Evolutionary conservation across 2,888 invertebrate species (phyloP), one percentile per base, ranked within the genome.

Genomic region (Argyresthia albistria): DNA sequence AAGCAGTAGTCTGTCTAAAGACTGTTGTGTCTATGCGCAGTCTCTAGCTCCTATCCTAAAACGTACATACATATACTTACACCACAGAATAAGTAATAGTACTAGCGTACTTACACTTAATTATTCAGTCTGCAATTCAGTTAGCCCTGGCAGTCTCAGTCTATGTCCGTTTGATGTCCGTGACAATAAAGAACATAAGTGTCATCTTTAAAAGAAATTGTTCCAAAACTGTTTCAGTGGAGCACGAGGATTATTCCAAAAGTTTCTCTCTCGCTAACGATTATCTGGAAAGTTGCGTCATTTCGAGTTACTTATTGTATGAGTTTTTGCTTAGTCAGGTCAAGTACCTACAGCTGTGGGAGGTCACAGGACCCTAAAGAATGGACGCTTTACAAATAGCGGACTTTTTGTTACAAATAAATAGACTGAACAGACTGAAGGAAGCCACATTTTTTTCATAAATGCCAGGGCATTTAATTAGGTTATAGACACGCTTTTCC

Each of bases 321-420:
- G 50, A 50, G 50, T 50, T 50, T 25, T 25, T 7, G 35, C 43
- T 50, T 42, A 16, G 25, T 16, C n/a, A 43, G 50, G 50, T 50
- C 50, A 50, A 50, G 50, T 42, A 50, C 50, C n/a, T n/a, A n/a
- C n/a, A n/a, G n/a, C n/a, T n/a, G n/a, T n/a, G 42, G 50, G 50
- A 45, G 45, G 47, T 47, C 47, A 47, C 47, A 11, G 35, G 11
- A n/a, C 47, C n/a, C 12, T 47, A 25, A 47, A 35, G 14, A 45
- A 45, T 45, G 15, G n/a, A 8, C 14, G 1, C 15, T 45, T 14
- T 6, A 14, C 4, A 14, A 14, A 8, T 45, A 45, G 8, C 45
- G 12, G 14, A 14, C 15, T 12, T 25, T 25, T 25, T 25, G 2
- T 2, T 25, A 6, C 2, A 25, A 25, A 25, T 25, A 25, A 25